These are phyloP conservation scores for Zoroaster sp. DNA, from an alignment of 53 echinoderm and acorn worm species.

Conservation along the genomic window DNA sequence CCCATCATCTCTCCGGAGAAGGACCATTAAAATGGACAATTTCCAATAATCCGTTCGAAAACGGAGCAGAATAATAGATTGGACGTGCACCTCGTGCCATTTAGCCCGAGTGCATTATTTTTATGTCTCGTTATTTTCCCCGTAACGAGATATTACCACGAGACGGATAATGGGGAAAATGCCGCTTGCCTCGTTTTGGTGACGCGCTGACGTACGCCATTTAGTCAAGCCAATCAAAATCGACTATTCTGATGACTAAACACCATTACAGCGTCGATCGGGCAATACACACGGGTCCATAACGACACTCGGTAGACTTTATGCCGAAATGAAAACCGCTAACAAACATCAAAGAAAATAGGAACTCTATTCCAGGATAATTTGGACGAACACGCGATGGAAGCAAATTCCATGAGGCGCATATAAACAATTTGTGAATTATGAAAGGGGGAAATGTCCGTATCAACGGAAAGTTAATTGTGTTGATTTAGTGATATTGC, in stretches of 20 bases:
- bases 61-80: slow-evolving; percentile 25
- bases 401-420: background rate
- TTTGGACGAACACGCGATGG: background rate
- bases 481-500: slow-evolving; percentile 60
- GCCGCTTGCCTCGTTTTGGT: slow-evolving; percentile 19
- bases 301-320: slow-evolving; percentile 28
- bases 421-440: slow-evolving; percentile 41
- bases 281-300: slow-evolving; percentile 16
- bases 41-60: slow-evolving; percentile 20
- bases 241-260: slow-evolving; percentile 13
- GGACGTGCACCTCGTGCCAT: slow-evolving; percentile 33
- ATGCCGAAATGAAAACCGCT: slow-evolving; percentile 22
- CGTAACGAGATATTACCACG: slow-evolving; percentile 28
- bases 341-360: slow-evolving; percentile 8
- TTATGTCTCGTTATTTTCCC: slow-evolving; percentile 35
- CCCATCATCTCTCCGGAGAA: background rate
- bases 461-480: slow-evolving; percentile 28
- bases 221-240: slow-evolving; percentile 6
- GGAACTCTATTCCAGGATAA: slow-evolving; percentile 26
- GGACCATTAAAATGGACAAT: slow-evolving; percentile 31
- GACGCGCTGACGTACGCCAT: slow-evolving; percentile 10
- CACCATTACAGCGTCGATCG: background rate
- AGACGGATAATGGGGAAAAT: slow-evolving; percentile 12
- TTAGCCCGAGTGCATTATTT: slow-evolving; percentile 39
- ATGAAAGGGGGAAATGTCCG: slow-evolving; percentile 16